Evolutionary conservation across 2,888 invertebrate species (phyloP).

Genomic region (Leptopilina myrica): DNA sequence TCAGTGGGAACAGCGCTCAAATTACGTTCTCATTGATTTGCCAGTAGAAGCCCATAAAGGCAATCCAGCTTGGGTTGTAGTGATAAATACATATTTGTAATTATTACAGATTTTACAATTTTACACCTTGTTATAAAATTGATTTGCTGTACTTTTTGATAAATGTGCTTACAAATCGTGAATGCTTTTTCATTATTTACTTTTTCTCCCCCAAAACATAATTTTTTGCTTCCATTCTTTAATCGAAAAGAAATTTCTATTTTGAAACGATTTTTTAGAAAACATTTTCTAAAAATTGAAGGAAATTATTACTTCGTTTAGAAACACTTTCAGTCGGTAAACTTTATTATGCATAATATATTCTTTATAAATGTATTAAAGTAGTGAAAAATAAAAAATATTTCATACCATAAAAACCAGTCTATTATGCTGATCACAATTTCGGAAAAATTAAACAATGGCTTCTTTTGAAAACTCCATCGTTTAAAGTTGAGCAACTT

Average conservation of each 20-base stretch:
- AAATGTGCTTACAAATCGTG: slow-evolving; percentile 16
- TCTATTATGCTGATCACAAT: not conserved
- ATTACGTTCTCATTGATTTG: slow-evolving; percentile 58
- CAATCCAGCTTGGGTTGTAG: slow-evolving; percentile 69
- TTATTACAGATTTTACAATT: slow-evolving; percentile 31
- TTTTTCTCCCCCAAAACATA: not conserved
- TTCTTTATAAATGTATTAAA: slow-evolving; percentile 9
- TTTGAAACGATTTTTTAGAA: too few relatives aligned
- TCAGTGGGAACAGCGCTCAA: slow-evolving; percentile 59
- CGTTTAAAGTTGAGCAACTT: slow-evolving; percentile 81
- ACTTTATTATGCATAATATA: not conserved
- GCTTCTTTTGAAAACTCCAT: slow-evolving; percentile 1
- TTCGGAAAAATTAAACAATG: not conserved
- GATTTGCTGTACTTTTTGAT: slow-evolving; percentile 21
- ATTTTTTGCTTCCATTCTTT: too few relatives aligned
- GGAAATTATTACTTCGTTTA: not conserved
- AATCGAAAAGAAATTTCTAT: too few relatives aligned
- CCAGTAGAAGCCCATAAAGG: slow-evolving; percentile 62
- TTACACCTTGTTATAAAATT: slow-evolving; percentile 39
- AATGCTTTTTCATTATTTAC: not conserved
- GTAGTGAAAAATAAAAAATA: not conserved
- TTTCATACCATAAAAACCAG: not conserved
- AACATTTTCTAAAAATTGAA: not conserved
- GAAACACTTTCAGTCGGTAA: not conserved
- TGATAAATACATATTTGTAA: slow-evolving; percentile 38